Percentiles rank a stretch among this genome's conserved stretches.
phyloP scores from a whole-genome alignment of 2,888 invertebrate species.

The Drosophila siamana region DNA sequence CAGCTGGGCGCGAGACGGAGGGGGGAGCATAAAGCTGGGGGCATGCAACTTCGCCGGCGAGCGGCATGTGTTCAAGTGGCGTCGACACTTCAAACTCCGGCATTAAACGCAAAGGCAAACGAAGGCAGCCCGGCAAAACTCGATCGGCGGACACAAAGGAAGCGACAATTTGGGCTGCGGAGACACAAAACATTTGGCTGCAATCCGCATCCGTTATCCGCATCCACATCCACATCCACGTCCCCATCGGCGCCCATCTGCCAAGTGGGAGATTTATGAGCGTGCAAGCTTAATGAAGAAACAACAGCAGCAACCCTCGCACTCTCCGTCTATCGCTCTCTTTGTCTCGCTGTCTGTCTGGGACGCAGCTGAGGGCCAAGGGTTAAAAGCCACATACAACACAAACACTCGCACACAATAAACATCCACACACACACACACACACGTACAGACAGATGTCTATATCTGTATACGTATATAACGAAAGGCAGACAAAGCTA shows the following conservation, averaged over 20 bases:
- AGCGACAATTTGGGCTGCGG: conserved; percentile 22
- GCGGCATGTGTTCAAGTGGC: conserved; percentile 58
- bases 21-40: neutral
- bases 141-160: conserved; percentile 27
- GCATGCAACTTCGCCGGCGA: conserved; percentile 24
- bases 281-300: conserved; percentile 43
- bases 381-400: conserved; percentile 57
- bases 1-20: conserved; percentile 35
- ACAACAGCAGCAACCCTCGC: conserved; percentile 61
- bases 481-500: conserved; percentile 57
- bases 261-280: conserved; percentile 47
- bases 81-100: conserved; percentile 43
- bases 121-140: conserved; percentile 30
- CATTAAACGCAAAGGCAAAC: conserved; percentile 48
- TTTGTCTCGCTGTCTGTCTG: neutral
- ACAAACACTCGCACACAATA: conserved; percentile 9
- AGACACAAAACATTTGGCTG: conserved; percentile 30
- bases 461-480: conserved; percentile 4
- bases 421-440: neutral
- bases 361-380: conserved; percentile 41
- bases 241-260: conserved; percentile 22
- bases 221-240: neutral
- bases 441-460: conserved; percentile 1
- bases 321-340: neutral
- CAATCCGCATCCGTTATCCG: conserved; percentile 18